Evolutionary conservation across 2,113 vertebrate genomes (phyloP), one percentile per base, ranked within the genome.

Genomic region (Fregetta grallaria): DNA sequence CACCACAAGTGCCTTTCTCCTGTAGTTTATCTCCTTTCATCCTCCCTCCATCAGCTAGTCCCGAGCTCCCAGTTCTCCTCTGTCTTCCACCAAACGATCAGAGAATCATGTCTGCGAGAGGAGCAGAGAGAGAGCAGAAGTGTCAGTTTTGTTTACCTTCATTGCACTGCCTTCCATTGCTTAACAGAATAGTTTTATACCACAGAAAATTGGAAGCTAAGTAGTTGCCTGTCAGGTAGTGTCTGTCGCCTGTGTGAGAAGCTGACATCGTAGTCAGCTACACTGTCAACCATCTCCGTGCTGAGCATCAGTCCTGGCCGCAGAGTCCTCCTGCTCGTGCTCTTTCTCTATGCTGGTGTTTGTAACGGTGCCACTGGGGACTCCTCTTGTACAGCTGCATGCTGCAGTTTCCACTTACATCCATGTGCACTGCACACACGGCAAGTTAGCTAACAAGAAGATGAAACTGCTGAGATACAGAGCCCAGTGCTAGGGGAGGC

Each of bases 101-200:
- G 92, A 91, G 90, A 83, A 68, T 75, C 66, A 63, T 3, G 1
- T 32, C 58, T 40, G 19, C 3, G 13, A 89, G 84, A 55, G 53
- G 67, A 80, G 80, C 76, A 17, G 49, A 62, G 81, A 75, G 67
- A 61, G 55, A 90, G 67, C 76, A 67, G 77, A 2, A 27, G 63
- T 83, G 93, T 97, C 95, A 96, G 42, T 94, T 97, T 88, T 95
- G 95, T 96, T 96, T 95, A 96, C 94, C 92, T 94, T 95, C 92
- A 93, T 25, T 44, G 86, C 90, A 27, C 93, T 93, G 92, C 88
- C 85, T 90, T 92, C 88, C 88, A 77, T 59, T 85, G 89, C 96
- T 86, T 93, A 96, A 96, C 96, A 96, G 87, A 84, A 86, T 93
- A 96, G 94, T 95, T 95, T 94, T 92, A 94, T 94, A 94, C 32